Conservation (phyloP, 2,113 vertebrate species). For the Hiodon alosoides region DNA sequence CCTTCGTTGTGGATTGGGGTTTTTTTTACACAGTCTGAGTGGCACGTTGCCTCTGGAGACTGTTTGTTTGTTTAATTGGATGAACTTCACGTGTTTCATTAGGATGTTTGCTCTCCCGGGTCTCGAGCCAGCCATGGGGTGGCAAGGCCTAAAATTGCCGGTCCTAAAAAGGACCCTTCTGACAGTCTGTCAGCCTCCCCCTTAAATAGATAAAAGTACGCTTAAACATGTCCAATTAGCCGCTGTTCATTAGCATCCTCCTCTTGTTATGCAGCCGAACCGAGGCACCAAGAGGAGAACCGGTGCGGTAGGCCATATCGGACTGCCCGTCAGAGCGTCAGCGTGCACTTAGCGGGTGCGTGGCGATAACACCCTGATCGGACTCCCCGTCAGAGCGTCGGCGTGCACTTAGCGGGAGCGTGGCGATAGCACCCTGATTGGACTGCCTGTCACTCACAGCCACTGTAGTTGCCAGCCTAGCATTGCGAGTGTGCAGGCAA, state of each 20-base stretch:
- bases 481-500: too few relatives aligned
- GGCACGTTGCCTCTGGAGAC: background rate
- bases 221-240: background rate
- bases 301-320: too few relatives aligned
- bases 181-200: background rate
- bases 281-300: too few relatives aligned
- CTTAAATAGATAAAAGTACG: background rate
- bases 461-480: too few relatives aligned
- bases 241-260: background rate
- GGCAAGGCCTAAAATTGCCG: background rate
- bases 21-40: background rate
- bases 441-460: too few relatives aligned
- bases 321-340: too few relatives aligned
- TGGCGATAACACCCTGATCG: too few relatives aligned
- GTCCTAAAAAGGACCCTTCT: background rate
- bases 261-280: background rate
- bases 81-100: conserved; percentile 9
- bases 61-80: conserved; percentile 15
- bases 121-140: background rate
- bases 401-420: too few relatives aligned
- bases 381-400: too few relatives aligned
- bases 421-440: too few relatives aligned
- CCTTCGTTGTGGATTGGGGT: background rate
- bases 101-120: background rate
- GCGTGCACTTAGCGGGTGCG: too few relatives aligned